Conservation (phyloP, 2,797 vertebrate species). For the Capromys pilorides region DNA sequence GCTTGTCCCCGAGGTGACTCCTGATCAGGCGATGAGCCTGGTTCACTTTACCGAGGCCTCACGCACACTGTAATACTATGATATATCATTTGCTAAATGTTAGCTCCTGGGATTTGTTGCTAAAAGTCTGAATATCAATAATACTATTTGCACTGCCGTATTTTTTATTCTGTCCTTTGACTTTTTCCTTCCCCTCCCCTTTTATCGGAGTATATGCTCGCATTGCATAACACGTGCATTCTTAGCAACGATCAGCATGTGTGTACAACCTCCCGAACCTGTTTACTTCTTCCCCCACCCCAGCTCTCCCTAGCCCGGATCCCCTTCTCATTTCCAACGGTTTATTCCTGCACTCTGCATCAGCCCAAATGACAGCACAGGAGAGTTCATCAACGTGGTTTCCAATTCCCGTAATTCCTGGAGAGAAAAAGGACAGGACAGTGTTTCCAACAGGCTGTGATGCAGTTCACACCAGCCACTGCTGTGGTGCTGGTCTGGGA, state of each 20-base stretch:
- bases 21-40: neutral
- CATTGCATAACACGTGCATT: neutral
- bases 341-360: neutral
- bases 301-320: neutral
- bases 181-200: neutral
- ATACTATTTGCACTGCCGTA: neutral
- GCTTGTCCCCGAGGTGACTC: neutral
- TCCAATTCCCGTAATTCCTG: neutral
- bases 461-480: neutral
- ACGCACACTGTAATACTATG: neutral
- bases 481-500: neutral
- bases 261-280: neutral
- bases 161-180: neutral
- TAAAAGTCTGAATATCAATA: neutral
- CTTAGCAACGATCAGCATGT: neutral
- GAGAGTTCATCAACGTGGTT: neutral
- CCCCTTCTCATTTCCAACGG: neutral
- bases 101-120: neutral
- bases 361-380: neutral
- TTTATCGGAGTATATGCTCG: neutral
- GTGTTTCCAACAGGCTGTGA: neutral
- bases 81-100: neutral
- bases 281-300: neutral
- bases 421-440: neutral
- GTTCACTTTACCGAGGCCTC: neutral